Conservation (phyloP, 2,888 invertebrate genomes). For the Adela reaumurella region DNA sequence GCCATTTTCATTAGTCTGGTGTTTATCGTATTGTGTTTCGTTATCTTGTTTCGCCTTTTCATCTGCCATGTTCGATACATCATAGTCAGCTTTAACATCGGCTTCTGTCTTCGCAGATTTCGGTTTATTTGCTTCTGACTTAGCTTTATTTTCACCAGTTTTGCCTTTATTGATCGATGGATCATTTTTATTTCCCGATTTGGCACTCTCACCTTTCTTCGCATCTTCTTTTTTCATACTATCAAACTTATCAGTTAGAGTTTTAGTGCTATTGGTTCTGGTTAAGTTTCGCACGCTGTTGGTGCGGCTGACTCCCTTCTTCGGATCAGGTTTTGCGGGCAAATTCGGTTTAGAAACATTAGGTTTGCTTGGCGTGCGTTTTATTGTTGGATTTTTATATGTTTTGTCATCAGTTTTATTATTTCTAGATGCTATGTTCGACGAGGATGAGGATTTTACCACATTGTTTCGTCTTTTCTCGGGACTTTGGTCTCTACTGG, state of each 20-base stretch:
- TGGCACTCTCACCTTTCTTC: constrained; percentile 13
- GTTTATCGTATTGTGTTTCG: constrained; percentile 46
- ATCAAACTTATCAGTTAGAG: constrained; percentile 18
- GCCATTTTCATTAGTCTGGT: constrained; percentile 23
- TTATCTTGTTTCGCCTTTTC: constrained; percentile 36
- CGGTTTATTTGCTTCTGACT: not conserved
- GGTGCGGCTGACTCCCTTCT: constrained; percentile 37
- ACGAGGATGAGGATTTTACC: not conserved
- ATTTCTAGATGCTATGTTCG: not conserved
- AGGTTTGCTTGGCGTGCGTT: constrained; percentile 28
- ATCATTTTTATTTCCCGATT: constrained; percentile 11
- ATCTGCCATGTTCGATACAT: constrained; percentile 21
- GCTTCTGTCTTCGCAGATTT: constrained; percentile 12
- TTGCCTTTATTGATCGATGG: no score
- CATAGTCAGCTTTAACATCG: no score
- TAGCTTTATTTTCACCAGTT: not conserved
- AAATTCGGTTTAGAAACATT: constrained; percentile 26
- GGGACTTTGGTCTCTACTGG: constrained; percentile 41
- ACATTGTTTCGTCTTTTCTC: constrained; percentile 29
- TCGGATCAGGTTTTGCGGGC: constrained; percentile 27
- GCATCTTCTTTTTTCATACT: constrained; percentile 17
- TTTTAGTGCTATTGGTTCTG: constrained; percentile 39
- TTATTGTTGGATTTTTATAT: constrained; percentile 22
- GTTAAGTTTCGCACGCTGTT: constrained; percentile 41
- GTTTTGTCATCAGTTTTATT: constrained; percentile 17